A percentile compares a stretch with the other conserved stretches of the same genome.
These are phyloP conservation scores for Holotrichia oblita DNA, from an alignment of 1,140 invertebrate species.

Conservation along the genomic window DNA sequence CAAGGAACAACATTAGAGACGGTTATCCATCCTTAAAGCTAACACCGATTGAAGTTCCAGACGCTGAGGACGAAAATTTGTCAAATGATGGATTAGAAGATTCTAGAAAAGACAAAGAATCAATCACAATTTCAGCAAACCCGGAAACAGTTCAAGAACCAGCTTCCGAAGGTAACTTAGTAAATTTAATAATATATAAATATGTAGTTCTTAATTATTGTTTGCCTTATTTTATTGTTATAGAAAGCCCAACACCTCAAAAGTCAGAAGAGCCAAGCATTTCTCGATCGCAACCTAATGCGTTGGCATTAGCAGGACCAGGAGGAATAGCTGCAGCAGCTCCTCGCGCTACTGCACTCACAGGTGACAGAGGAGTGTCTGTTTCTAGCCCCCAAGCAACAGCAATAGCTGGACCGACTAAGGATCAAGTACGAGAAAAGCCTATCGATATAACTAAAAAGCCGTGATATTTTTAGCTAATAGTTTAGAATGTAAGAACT, in stretches of 20 bases:
- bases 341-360: conserved; percentile 62
- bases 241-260: conserved; percentile 42
- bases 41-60: conserved; percentile 35
- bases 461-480: conserved; percentile 33
- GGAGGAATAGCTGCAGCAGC: conserved; percentile 63
- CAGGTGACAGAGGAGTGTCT: conserved; percentile 62
- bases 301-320: conserved; percentile 62
- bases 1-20: not conserved
- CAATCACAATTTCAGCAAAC: not conserved
- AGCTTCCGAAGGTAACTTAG: conserved; percentile 13
- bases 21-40: not conserved
- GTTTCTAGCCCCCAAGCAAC: conserved; percentile 63
- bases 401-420: conserved; percentile 61
- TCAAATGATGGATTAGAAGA: not conserved
- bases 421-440: conserved; percentile 49
- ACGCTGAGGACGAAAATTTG: not conserved
- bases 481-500: conserved; percentile 9
- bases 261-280: conserved; percentile 57
- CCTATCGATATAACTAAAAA: conserved; percentile 41
- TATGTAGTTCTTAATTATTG: not conserved
- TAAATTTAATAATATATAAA: not conserved
- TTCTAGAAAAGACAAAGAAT: conserved; percentile 6
- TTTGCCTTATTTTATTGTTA: conserved; percentile 38
- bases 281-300: conserved; percentile 62
- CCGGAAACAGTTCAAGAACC: not conserved